phyloP scores from a whole-genome alignment of 2,888 invertebrate genomes.

The Pseudeuparius sepicola region DNA sequence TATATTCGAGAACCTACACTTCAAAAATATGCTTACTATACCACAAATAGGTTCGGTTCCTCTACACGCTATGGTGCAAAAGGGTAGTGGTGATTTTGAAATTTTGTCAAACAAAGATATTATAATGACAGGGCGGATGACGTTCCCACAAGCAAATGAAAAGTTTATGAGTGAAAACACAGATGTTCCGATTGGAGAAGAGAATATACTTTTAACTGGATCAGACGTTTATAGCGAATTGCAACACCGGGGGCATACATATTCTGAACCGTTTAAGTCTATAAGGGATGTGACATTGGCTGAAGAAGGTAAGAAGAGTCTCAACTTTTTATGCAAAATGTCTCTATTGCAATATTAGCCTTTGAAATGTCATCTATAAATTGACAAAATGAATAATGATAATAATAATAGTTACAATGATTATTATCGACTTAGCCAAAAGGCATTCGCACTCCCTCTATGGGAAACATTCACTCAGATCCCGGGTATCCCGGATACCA shows the following conservation, averaged over 20 bases:
- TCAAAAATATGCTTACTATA: constrained; percentile 31
- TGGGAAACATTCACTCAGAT: no score
- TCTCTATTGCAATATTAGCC: no score
- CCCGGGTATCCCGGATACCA: no score
- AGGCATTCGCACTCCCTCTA: no score
- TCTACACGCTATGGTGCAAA: constrained; percentile 36
- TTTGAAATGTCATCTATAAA: no score
- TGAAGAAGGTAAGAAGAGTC: constrained; percentile 32
- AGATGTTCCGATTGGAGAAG: constrained; percentile 36
- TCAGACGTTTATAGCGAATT: constrained; percentile 64
- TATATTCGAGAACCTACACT: constrained; percentile 35
- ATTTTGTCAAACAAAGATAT: constrained; percentile 47
- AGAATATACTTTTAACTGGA: constrained; percentile 44
- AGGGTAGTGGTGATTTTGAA: constrained; percentile 38
- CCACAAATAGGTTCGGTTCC: constrained; percentile 37
- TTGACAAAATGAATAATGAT: no score
- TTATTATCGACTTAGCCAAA: no score
- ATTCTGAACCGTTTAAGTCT: constrained; percentile 31
- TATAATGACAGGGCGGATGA: constrained; percentile 60
- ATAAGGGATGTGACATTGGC: constrained; percentile 31
- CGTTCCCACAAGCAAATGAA: constrained; percentile 47
- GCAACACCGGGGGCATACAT: constrained; percentile 57
- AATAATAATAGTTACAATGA: no score
- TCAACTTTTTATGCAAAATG: no score
- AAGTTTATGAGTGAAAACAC: constrained; percentile 45